A percentile compares a stretch with the other conserved stretches of the same genome.
Conservation (phyloP, 1,140 invertebrate genomes). For the Brachionus calyciflorus region DNA sequence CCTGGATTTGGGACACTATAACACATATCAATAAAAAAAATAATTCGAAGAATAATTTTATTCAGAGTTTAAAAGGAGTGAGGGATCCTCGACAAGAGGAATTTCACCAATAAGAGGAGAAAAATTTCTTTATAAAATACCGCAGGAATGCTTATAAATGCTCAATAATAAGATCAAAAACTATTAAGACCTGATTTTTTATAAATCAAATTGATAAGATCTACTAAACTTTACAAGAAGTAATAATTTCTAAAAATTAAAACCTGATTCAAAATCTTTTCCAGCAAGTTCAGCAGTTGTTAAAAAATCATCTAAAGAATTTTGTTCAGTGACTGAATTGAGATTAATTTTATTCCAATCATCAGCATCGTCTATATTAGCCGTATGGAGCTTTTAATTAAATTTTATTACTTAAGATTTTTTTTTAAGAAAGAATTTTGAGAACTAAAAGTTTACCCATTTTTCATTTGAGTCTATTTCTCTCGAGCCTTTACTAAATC, state of each 20-base stretch:
- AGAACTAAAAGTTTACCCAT: background rate
- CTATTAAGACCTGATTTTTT: too few relatives aligned
- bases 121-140: too few relatives aligned
- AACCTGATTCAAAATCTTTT: constrained; percentile 75
- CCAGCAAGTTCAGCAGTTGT: constrained; percentile 87
- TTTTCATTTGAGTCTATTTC: constrained; percentile 18
- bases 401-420: background rate
- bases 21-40: too few relatives aligned
- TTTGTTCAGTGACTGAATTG: constrained; percentile 86
- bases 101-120: too few relatives aligned
- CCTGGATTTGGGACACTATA: too few relatives aligned
- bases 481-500: constrained; percentile 9
- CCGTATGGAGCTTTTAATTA: constrained; percentile 71
- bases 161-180: too few relatives aligned
- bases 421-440: background rate
- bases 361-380: constrained; percentile 81
- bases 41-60: too few relatives aligned
- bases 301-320: constrained; percentile 89
- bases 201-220: too few relatives aligned
- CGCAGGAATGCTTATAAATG: too few relatives aligned
- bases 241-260: constrained; percentile 40
- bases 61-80: too few relatives aligned
- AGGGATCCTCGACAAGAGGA: too few relatives aligned
- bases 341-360: constrained; percentile 84
- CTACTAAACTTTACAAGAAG: background rate